phyloP scores from a whole-genome alignment of 2,797 vertebrate species.

The Cyclopterus lumpus region DNA sequence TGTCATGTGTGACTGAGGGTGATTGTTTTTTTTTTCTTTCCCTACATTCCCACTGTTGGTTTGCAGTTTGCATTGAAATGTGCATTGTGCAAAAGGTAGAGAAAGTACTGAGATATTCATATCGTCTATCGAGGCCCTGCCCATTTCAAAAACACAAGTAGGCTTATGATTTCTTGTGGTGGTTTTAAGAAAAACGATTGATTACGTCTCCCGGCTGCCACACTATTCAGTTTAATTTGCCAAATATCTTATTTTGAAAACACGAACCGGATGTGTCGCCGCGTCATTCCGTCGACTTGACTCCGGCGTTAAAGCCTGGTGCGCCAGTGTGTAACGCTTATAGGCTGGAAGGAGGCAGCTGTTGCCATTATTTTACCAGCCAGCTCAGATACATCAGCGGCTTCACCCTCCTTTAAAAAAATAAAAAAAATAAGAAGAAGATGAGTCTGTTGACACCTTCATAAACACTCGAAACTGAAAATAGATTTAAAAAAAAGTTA shows the following conservation, averaged over 20 bases:
- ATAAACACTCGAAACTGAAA: constrained; percentile 65
- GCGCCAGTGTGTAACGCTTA: constrained; percentile 62
- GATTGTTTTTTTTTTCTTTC: not conserved
- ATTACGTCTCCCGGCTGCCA: not conserved
- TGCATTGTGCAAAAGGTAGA: not conserved
- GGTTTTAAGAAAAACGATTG: not conserved
- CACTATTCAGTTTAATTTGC: rapidly evolving
- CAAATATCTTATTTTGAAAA: constrained; percentile 48
- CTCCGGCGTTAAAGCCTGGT: constrained; percentile 43
- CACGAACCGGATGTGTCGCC: not conserved
- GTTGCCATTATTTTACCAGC: constrained; percentile 70
- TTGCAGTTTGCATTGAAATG: not conserved
- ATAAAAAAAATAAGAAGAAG: constrained; percentile 44
- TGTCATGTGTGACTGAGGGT: not conserved
- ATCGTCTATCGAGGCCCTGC: not conserved
- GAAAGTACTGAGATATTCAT: not conserved
- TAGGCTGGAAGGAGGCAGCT: constrained; percentile 75
- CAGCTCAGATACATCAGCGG: constrained; percentile 59
- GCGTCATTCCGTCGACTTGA: constrained; percentile 25
- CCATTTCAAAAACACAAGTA: not conserved
- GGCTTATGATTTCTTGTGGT: not conserved
- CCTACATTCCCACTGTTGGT: not conserved
- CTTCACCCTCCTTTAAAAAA: constrained; percentile 26
- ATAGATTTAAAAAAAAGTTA: constrained; percentile 76
- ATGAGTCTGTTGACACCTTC: constrained; percentile 63